These are phyloP conservation scores for Caerostris darwini DNA, from an alignment of 1,140 invertebrate species.

Conservation along the genomic window DNA sequence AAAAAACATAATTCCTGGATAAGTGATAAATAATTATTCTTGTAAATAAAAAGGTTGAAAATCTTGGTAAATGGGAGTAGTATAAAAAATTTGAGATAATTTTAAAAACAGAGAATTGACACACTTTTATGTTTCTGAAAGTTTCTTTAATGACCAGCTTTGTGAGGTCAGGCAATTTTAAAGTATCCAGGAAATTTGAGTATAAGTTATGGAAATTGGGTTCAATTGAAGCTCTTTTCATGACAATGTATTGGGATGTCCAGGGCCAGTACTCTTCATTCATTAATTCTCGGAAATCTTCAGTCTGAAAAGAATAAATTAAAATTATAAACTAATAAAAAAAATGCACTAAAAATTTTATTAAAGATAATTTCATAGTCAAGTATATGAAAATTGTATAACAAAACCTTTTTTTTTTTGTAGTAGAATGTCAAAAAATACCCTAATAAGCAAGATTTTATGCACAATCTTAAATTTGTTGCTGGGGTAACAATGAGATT, in stretches of 20 bases:
- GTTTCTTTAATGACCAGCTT: constrained; percentile 96
- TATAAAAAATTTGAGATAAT: too few species aligned
- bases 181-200: constrained; percentile 96
- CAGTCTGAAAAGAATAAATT: constrained; percentile 83
- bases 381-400: too few species aligned
- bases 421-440: too few species aligned
- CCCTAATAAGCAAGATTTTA: too few species aligned
- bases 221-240: constrained; percentile 99
- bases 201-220: constrained; percentile 98
- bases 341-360: not conserved
- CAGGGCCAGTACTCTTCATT: constrained; percentile 96
- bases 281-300: constrained; percentile 96
- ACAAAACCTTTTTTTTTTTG: too few species aligned
- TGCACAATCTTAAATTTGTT: too few species aligned
- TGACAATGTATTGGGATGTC: constrained; percentile 98
- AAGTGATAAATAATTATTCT: too few species aligned
- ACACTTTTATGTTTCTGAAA: constrained; percentile 96
- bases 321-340: not conserved
- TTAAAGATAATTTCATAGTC: too few species aligned
- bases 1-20: too few species aligned
- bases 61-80: too few species aligned
- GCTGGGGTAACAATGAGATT: too few species aligned
- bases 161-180: constrained; percentile 91
- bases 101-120: not conserved
- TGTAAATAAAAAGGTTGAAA: too few species aligned